These are phyloP conservation scores for Tetrao urogallus DNA, from an alignment of 2,113 vertebrate species.

Conservation along the genomic window DNA sequence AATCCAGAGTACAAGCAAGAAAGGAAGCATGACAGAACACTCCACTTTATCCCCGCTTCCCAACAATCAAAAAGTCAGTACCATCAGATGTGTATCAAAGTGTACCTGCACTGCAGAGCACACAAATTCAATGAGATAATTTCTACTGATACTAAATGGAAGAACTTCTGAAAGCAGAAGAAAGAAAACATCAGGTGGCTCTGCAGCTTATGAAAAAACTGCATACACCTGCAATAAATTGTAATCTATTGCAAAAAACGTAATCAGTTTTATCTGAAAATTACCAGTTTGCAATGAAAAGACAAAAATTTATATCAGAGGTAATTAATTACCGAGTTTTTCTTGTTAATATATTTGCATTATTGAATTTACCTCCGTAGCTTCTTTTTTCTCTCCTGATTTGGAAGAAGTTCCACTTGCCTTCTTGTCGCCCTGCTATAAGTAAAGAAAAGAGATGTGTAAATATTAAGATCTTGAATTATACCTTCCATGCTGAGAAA, in stretches of 20 bases:
- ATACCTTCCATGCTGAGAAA: background rate
- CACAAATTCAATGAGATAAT: background rate
- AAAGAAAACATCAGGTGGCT: background rate
- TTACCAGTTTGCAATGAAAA: background rate
- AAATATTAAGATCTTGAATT: background rate
- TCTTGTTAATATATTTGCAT: background rate
- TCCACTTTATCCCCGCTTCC: background rate
- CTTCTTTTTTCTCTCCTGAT: conserved; percentile 56
- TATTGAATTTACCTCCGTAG: conserved; percentile 64
- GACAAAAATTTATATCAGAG: background rate
- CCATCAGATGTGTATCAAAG: rapidly evolving
- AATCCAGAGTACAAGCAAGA: background rate
- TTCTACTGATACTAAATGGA: rapidly evolving
- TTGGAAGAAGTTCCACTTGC: conserved; percentile 49
- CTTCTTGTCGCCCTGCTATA: conserved; percentile 69
- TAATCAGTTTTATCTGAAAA: background rate
- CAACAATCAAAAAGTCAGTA: rapidly evolving
- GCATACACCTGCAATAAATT: background rate
- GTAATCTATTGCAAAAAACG: too few relatives aligned
- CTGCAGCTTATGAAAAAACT: background rate
- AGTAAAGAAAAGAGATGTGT: background rate
- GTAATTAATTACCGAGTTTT: background rate
- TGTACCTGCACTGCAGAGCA: rapidly evolving
- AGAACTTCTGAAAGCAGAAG: background rate
- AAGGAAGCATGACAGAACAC: background rate